These are phyloP conservation scores for Eupithecia inturbata DNA, from an alignment of 2,888 invertebrate species.

Conservation along the genomic window DNA sequence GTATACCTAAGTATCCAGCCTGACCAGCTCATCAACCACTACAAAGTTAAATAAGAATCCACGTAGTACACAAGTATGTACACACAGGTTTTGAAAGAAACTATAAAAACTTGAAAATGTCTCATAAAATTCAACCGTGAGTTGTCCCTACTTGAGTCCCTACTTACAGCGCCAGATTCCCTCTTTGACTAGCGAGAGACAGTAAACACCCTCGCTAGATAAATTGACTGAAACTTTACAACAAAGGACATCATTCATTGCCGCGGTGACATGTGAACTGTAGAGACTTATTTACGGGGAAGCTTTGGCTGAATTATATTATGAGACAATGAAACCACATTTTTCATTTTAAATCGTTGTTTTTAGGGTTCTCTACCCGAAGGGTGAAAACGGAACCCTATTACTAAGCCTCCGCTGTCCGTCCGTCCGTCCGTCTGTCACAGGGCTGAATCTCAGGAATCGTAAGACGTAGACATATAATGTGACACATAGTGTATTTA, in stretches of 20 bases:
- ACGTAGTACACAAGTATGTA: too few relatives aligned
- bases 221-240: constrained; percentile 73
- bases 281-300: constrained; percentile 47
- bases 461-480: too few relatives aligned
- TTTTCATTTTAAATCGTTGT: neutral
- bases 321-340: neutral
- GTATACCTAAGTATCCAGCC: too few relatives aligned
- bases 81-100: neutral
- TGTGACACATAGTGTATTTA: too few relatives aligned
- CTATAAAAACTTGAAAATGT: neutral
- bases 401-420: too few relatives aligned
- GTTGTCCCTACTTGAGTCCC: constrained; percentile 43
- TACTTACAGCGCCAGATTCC: constrained; percentile 63
- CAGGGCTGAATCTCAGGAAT: too few relatives aligned
- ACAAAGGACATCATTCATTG: constrained; percentile 79
- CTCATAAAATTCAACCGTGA: neutral
- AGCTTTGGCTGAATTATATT: neutral
- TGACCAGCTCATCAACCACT: neutral
- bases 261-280: constrained; percentile 73
- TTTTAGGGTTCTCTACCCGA: too few relatives aligned
- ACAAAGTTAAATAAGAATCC: neutral
- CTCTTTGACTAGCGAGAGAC: constrained; percentile 68
- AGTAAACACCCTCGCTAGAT: constrained; percentile 69
- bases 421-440: too few relatives aligned
- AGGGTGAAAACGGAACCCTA: too few relatives aligned